phyloP scores from a whole-genome alignment of 2,113 vertebrate genomes.

The Hypocryptadius cinnamomeus region DNA sequence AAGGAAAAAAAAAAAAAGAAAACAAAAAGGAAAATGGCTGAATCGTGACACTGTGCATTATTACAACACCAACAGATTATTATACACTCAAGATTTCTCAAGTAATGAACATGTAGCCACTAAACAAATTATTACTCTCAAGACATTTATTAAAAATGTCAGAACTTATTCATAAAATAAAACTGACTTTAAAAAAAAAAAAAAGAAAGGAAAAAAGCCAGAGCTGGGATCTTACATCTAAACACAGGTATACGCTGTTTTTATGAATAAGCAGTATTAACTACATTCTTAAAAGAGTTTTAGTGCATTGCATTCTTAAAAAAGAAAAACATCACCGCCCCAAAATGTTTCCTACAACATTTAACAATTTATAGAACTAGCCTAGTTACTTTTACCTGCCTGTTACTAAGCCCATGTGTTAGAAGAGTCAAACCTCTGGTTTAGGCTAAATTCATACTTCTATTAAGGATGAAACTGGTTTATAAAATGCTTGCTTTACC shows the following conservation, averaged over 20 bases:
- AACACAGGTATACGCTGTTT: constrained; percentile 73
- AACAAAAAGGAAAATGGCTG: constrained; percentile 18
- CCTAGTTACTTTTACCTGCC: constrained; percentile 64
- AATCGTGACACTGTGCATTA: constrained; percentile 43
- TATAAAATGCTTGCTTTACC: constrained; percentile 17
- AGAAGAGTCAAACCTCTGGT: constrained; percentile 44
- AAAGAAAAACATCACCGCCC: constrained; percentile 64
- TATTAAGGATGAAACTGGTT: constrained; percentile 16
- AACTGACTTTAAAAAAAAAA: constrained; percentile 63
- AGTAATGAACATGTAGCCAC: constrained; percentile 73
- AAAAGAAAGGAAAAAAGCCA: constrained; percentile 52
- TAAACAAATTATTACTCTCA: constrained; percentile 75
- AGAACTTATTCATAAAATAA: constrained; percentile 76
- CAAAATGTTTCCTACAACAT: constrained; percentile 68
- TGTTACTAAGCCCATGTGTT: constrained; percentile 61
- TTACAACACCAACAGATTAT: constrained; percentile 47
- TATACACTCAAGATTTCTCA: constrained; percentile 64
- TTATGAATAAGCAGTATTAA: constrained; percentile 80
- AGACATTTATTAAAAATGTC: constrained; percentile 83
- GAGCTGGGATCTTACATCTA: constrained; percentile 73
- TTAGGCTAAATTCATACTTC: constrained; percentile 29
- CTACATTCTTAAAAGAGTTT: constrained; percentile 88
- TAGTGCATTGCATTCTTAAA: constrained; percentile 85
- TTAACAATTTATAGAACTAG: constrained; percentile 70
- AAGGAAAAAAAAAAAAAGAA: neutral